Base-by-base conservation (phyloP, 2,113 vertebrate genomes). In the Misgurnus anguillicaudatus region DNA sequence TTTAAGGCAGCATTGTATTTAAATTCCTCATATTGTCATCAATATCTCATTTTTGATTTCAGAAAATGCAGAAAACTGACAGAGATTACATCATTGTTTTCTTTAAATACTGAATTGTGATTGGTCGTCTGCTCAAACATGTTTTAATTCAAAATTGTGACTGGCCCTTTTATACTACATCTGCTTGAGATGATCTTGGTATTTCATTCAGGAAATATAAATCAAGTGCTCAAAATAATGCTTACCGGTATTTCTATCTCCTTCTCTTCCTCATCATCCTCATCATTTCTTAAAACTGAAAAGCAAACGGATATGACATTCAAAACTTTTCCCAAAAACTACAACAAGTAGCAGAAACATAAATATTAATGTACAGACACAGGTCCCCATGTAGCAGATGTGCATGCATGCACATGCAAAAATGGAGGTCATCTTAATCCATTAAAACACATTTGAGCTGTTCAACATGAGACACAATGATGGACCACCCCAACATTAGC, bases 211-310 rank as follows among this genome's bases (percentile, higher is more conserved):
- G n/a, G n/a, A n/a, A n/a, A n/a, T n/a, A n/a, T n/a, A n/a, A n/a
- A n/a, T n/a, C n/a, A 71, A 16, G 41, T 17, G 48, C 60, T 41
- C 45, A n/a, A n/a, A n/a, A n/a, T n/a, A n/a, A n/a, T n/a, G n/a
- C n/a, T n/a, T n/a, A 64, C 55, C 2, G 19, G 57, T 48, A 31
- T 62, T 61, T 74, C 72, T 4, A 9, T 11, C 21, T 62, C 55
- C 38, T 45, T 58, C 16, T 68, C 73, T 47, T 62, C 62, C 38
- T 82, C 61, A 38, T 66, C 75, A 41, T 62, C 74, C 41, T 75
- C 31, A 47, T n/a, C 63, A 17, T 69, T 39, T 58, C 42, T 80
- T 81, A 38, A 80, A 83, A 36, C 90, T 90, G 84, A 36, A 81
- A 80, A 42, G 81, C 38, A 9, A 31, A n/a, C 41, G 42, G 14